Evolutionary conservation across 2,888 invertebrate genomes (phyloP), one percentile per base, ranked within the genome.

Genomic region (Parnassius glacialis): DNA sequence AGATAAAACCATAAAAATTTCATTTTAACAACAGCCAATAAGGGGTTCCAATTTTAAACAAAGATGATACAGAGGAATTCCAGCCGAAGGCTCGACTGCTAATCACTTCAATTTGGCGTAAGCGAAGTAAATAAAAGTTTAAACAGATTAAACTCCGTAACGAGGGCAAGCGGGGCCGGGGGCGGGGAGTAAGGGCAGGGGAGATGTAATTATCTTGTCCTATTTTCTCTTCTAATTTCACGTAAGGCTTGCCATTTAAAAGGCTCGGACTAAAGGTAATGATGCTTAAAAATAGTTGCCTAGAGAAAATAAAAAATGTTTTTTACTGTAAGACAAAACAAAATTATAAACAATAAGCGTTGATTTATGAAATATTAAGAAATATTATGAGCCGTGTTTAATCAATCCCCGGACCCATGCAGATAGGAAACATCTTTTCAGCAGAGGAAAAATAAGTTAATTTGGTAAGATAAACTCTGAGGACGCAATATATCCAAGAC

Each of bases 211-310:
- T 89, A 89, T 89, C 87, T 88, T 82, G 86, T 87, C 87, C 87
- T 87, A 87, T 87, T 89, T 84, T 86, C 85, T 82, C 85, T 85
- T 85, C 83, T 87, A 88, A 89, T 87, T 90, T 85, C 78, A 83
- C 81, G 84, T 83, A 81, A 80, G 84, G 81, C 79, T 78, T 78
- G 74, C 78, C 76, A 73, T 81, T 79, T 65, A 65, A 64, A 65
- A 47, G 60, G 68, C 64, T 62, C 66, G 81, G 74, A 81, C 85
- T 70, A 45, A 50, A 61, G n/a, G 51, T 56, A 56, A 61, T n/a
- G n/a, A 51, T 51, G 13, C 25, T 60, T 59, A n/a, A 13, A 54
- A 58, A 58, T 50, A 52, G 25, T 51, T 51, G 11, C 12, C 20
- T 1, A 10, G 1, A 43, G 13, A 43, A 20, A 16, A 20, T 25